Percentiles rank a stretch among this genome's conserved stretches.
Evolutionary conservation across 2,113 vertebrate species (phyloP).

Genomic region (Halcyon senegalensis): DNA sequence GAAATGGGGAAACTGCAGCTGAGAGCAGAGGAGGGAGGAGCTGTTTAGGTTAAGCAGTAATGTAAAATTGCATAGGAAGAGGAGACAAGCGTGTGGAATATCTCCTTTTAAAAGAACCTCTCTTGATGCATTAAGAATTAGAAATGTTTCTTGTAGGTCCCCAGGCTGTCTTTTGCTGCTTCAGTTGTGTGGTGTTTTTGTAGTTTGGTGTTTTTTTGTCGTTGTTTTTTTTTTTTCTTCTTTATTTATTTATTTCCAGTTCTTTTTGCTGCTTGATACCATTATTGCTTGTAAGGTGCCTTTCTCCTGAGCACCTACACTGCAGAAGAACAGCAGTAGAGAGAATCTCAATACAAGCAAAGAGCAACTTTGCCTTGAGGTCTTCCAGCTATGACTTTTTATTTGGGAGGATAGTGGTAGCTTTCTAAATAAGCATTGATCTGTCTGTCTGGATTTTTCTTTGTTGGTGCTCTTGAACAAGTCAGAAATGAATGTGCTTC

Average conservation of each 20-base stretch:
- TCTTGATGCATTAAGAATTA: neutral
- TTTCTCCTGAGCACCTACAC: neutral
- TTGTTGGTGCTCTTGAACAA: neutral
- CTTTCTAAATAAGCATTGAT: neutral
- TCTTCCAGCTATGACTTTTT: neutral
- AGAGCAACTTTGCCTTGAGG: neutral
- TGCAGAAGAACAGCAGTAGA: neutral
- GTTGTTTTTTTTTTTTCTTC: neutral
- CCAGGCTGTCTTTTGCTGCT: neutral
- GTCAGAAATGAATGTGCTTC: neutral
- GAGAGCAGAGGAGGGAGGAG: neutral
- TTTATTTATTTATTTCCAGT: neutral
- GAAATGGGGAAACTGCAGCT: neutral
- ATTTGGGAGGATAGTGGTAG: neutral
- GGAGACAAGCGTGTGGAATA: neutral
- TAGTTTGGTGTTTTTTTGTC: too few species aligned
- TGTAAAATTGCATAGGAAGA: neutral
- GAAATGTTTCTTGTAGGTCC: neutral
- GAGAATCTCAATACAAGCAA: neutral
- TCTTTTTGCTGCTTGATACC: neutral
- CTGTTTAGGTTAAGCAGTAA: neutral
- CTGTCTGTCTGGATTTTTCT: neutral
- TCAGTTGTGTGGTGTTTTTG: neutral
- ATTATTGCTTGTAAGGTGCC: neutral
- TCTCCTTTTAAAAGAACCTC: neutral